A percentile compares a stretch with the other conserved stretches of the same genome.
phyloP scores from a whole-genome alignment of 2,888 invertebrate genomes.

The Epicampocera succincta region DNA sequence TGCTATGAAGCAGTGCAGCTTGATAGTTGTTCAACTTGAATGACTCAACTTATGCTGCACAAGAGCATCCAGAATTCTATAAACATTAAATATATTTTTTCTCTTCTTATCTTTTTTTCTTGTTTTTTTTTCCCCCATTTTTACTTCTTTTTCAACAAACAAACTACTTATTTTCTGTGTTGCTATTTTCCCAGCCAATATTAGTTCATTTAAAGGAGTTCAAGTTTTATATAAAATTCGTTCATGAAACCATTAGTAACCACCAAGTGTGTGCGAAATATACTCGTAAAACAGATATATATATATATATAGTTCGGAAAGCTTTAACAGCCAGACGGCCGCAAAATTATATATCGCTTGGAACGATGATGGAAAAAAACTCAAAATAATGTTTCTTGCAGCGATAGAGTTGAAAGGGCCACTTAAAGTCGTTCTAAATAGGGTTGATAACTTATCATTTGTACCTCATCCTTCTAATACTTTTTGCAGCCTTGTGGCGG shows the following conservation, averaged over 20 bases:
- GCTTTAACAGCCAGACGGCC: no score
- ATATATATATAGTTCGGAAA: no score
- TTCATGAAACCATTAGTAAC: constrained; percentile 15
- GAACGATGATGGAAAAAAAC: no score
- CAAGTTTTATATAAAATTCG: constrained; percentile 16
- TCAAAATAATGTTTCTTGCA: neutral
- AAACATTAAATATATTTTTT: constrained; percentile 24
- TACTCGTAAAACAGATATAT: no score
- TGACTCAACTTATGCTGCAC: constrained; percentile 56
- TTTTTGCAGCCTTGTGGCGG: constrained; percentile 8
- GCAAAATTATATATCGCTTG: no score
- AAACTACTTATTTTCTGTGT: constrained; percentile 40
- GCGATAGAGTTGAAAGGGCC: neutral
- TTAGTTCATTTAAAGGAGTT: constrained; percentile 33
- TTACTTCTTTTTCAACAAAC: constrained; percentile 6
- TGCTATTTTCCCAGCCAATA: constrained; percentile 61
- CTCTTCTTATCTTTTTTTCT: constrained; percentile 4
- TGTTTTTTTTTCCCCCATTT: neutral
- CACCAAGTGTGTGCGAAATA: neutral
- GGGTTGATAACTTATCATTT: neutral
- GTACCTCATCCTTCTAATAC: constrained; percentile 9
- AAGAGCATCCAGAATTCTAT: constrained; percentile 61
- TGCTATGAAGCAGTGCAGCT: constrained; percentile 36
- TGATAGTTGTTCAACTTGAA: constrained; percentile 61
- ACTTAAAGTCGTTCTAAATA: constrained; percentile 6